Conservation (phyloP, 2,113 vertebrate genomes). For the Brachypodius melanocephalos region DNA sequence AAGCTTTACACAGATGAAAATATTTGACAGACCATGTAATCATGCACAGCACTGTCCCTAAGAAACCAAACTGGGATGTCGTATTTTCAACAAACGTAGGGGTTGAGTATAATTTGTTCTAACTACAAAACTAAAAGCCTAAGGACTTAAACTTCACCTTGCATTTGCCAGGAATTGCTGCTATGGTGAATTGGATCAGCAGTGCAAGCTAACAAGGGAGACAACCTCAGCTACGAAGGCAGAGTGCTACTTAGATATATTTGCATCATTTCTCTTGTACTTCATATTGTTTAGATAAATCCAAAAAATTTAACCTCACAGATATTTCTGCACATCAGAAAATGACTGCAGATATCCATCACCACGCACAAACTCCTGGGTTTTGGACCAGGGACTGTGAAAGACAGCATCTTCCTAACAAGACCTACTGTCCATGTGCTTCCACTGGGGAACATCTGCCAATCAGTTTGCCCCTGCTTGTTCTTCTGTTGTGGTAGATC, state of each 20-base stretch:
- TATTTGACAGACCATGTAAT: background rate
- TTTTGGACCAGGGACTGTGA: background rate
- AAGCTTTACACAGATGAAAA: background rate
- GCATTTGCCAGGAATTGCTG: background rate
- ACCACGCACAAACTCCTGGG: background rate
- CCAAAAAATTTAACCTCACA: background rate
- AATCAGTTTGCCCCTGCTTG: background rate
- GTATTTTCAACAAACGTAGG: background rate
- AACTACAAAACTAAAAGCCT: conserved; percentile 2
- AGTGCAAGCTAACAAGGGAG: background rate
- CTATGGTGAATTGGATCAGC: background rate
- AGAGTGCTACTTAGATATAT: background rate
- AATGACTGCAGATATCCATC: background rate
- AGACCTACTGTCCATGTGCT: background rate
- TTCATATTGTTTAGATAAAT: background rate
- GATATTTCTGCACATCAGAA: background rate
- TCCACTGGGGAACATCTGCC: background rate
- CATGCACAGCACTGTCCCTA: background rate
- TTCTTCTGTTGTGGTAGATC: background rate
- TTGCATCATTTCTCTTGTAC: background rate
- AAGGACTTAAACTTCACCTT: background rate
- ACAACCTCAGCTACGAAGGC: background rate
- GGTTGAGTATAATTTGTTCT: background rate
- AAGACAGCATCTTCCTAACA: background rate
- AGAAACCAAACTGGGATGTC: background rate